Percentiles rank a stretch among this genome's conserved stretches.
phyloP scores from a whole-genome alignment of 2,888 invertebrate species.

The Limenitis camilla region DNA sequence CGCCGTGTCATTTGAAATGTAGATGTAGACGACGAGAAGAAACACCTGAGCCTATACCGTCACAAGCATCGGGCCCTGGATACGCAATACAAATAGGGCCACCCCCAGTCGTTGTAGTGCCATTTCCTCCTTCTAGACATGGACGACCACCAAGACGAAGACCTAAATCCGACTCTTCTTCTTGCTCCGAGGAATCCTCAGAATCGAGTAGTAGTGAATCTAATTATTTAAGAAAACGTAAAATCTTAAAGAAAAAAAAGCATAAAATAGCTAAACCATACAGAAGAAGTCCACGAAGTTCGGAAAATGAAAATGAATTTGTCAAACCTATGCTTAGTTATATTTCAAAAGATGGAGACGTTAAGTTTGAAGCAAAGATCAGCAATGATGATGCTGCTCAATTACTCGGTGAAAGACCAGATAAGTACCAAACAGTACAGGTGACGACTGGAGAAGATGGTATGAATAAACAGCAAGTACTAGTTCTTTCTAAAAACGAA shows the following conservation, averaged over 20 bases:
- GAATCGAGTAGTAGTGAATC: slow-evolving; percentile 22
- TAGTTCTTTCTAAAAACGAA: slow-evolving; percentile 29
- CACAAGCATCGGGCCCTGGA: slow-evolving; percentile 3
- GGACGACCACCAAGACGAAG: slow-evolving; percentile 10
- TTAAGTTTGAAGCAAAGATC: slow-evolving; percentile 42
- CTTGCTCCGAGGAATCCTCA: slow-evolving; percentile 19
- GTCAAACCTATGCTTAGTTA: slow-evolving; percentile 33
- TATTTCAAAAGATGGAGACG: slow-evolving; percentile 32
- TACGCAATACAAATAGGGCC: slow-evolving; percentile 14
- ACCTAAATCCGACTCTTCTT: slow-evolving; percentile 10
- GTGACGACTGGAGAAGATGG: slow-evolving; percentile 28
- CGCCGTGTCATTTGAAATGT: slow-evolving; percentile 53
- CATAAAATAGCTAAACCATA: slow-evolving; percentile 12
- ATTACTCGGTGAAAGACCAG: slow-evolving; percentile 16
- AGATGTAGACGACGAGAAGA: slow-evolving; percentile 16
- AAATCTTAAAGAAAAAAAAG: slow-evolving; percentile 17
- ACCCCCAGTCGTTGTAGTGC: slow-evolving; percentile 27
- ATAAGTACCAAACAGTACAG: slow-evolving; percentile 23
- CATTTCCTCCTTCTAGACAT: slow-evolving; percentile 22
- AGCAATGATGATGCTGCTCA: slow-evolving; percentile 37
- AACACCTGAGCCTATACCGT: slow-evolving; percentile 12
- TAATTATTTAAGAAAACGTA: slow-evolving; percentile 12
- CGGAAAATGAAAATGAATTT: slow-evolving; percentile 23
- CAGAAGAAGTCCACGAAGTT: slow-evolving; percentile 20
- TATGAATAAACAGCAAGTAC: slow-evolving; percentile 20